Conservation (phyloP, 2,113 vertebrate genomes). For the Tragelaphus scriptus region DNA sequence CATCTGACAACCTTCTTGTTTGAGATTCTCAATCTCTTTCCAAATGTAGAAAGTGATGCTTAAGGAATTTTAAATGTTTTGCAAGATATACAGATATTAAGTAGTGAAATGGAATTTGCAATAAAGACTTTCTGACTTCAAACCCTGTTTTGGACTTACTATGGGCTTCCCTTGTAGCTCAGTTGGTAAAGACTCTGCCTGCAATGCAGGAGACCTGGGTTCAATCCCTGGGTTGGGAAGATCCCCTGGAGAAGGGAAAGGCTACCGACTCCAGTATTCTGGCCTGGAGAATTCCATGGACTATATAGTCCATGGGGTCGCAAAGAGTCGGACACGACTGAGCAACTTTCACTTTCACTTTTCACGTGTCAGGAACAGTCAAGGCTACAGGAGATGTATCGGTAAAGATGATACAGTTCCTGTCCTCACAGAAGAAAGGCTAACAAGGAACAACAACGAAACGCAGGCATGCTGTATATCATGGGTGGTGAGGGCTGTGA, state of each 20-base stretch:
- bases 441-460: not conserved
- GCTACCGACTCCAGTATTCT: not conserved
- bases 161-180: not conserved
- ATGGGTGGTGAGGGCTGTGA: not conserved
- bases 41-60: not conserved
- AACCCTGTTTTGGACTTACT: not conserved
- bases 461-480: rapidly evolving
- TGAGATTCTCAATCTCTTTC: not conserved
- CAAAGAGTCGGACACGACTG: rapidly evolving
- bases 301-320: not conserved
- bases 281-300: not conserved
- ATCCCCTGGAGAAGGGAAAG: not conserved
- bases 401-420: not conserved
- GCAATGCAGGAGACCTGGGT: not conserved
- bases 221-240: not conserved
- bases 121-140: not conserved
- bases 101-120: not conserved
- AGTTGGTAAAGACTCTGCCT: not conserved
- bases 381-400: not conserved
- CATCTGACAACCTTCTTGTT: not conserved
- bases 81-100: not conserved
- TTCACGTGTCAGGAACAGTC: rapidly evolving
- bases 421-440: not conserved
- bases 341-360: not conserved
- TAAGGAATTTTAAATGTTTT: not conserved